Evolutionary conservation across 2,113 vertebrate genomes (phyloP).

Genomic region (Cephalopholis sonnerati): DNA sequence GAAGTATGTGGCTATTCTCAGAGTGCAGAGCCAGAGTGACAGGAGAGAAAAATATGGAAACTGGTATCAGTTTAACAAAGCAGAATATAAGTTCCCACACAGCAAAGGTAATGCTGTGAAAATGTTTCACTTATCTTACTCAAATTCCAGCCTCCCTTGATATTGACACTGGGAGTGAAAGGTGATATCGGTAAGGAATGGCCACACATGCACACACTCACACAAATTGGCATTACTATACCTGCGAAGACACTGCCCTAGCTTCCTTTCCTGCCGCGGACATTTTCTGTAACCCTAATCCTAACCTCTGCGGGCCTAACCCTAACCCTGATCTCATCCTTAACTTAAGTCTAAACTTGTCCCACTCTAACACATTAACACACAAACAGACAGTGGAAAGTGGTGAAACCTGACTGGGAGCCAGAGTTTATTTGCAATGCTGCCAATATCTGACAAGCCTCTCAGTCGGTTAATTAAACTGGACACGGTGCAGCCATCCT

Average conservation of each 20-base stretch:
- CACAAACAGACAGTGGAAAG: slow-evolving; percentile 54
- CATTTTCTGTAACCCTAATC: background rate
- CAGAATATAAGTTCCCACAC: background rate
- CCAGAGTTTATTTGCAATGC: slow-evolving; percentile 56
- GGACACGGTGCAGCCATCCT: slow-evolving; percentile 26
- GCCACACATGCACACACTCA: slow-evolving; percentile 11
- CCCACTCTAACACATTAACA: slow-evolving; percentile 59
- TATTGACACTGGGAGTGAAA: slow-evolving; percentile 40
- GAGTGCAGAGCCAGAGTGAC: slow-evolving; percentile 23
- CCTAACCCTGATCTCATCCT: slow-evolving; percentile 27
- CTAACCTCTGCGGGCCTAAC: slow-evolving; percentile 29
- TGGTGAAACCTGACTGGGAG: slow-evolving; percentile 47
- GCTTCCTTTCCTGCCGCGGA: slow-evolving; percentile 7
- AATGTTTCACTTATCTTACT: slow-evolving; percentile 25
- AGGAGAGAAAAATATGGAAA: slow-evolving; percentile 2
- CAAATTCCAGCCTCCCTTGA: slow-evolving; percentile 8
- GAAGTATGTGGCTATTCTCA: slow-evolving; percentile 69
- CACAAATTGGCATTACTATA: background rate
- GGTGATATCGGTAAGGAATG: slow-evolving; percentile 18
- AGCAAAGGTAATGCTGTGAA: slow-evolving; percentile 2
- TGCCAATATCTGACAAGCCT: slow-evolving; percentile 41
- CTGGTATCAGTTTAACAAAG: slow-evolving; percentile 13
- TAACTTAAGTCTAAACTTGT: slow-evolving; percentile 36
- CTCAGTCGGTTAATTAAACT: slow-evolving; percentile 36
- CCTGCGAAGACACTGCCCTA: background rate